phyloP scores from a whole-genome alignment of 2,797 vertebrate species.

The Spea hammondii region DNA sequence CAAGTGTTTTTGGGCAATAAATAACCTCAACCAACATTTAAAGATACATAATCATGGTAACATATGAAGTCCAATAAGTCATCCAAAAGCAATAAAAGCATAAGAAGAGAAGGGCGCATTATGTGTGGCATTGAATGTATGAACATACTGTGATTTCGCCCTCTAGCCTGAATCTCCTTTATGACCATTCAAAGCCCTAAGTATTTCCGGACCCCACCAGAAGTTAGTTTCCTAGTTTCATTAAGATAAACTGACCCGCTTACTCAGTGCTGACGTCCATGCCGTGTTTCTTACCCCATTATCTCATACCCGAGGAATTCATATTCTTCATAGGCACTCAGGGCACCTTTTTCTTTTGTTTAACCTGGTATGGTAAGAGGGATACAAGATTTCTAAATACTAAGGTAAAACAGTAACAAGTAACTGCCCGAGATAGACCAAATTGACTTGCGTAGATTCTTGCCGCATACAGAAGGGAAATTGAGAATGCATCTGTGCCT shows the following conservation, averaged over 20 bases:
- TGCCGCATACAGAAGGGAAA: too few relatives aligned
- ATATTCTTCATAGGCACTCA: slow-evolving; percentile 81
- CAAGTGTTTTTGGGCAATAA: slow-evolving; percentile 42
- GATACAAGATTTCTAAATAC: slow-evolving; percentile 47
- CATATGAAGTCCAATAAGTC: slow-evolving; percentile 7
- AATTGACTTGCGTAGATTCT: too few relatives aligned
- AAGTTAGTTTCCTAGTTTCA: background rate
- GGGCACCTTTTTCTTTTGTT: slow-evolving; percentile 71
- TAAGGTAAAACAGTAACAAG: too few relatives aligned
- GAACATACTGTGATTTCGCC: slow-evolving; percentile 9
- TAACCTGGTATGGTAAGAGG: slow-evolving; percentile 67
- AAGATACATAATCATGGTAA: slow-evolving; percentile 1
- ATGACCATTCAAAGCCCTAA: slow-evolving; percentile 1
- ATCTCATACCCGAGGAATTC: slow-evolving; percentile 58
- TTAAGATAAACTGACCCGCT: slow-evolving; percentile 49
- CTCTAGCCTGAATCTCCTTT: slow-evolving; percentile 8
- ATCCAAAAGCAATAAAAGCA: slow-evolving; percentile 47
- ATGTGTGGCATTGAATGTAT: slow-evolving; percentile 26
- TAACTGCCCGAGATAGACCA: too few relatives aligned
- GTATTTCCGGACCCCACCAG: background rate
- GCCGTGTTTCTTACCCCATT: slow-evolving; percentile 60
- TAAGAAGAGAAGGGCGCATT: slow-evolving; percentile 12
- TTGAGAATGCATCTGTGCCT: too few relatives aligned
- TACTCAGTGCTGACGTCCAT: slow-evolving; percentile 70
- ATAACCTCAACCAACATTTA: slow-evolving; percentile 10